A percentile compares a stretch with the other conserved stretches of the same genome.
These are phyloP conservation scores for Protobothrops mucrosquamatus DNA, from an alignment of 2,113 vertebrate genomes.

Conservation along the genomic window DNA sequence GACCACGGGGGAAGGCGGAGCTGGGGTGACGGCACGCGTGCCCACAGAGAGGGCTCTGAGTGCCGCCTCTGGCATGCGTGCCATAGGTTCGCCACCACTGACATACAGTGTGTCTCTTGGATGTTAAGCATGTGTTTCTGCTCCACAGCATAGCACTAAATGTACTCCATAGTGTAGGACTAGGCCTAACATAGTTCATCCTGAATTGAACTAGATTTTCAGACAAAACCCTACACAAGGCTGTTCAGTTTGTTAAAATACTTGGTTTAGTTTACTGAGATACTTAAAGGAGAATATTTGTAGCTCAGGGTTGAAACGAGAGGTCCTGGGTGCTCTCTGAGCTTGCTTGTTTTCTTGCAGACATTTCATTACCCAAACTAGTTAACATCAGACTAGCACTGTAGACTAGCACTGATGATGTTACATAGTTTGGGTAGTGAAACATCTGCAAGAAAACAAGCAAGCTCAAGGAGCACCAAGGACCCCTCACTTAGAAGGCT, in stretches of 20 bases:
- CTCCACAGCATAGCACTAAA: neutral
- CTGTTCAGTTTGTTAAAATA: neutral
- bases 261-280: neutral
- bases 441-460: neutral
- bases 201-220: neutral
- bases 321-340: too few relatives aligned
- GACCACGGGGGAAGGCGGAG: too few relatives aligned
- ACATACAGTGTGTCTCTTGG: neutral
- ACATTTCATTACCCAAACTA: too few relatives aligned
- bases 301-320: neutral
- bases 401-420: too few relatives aligned
- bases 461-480: neutral
- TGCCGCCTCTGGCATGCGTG: too few relatives aligned
- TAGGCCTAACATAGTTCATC: neutral
- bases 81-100: neutral
- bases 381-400: too few relatives aligned
- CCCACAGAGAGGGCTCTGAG: too few relatives aligned
- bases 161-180: neutral
- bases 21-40: too few relatives aligned
- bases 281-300: neutral
- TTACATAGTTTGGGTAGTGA: neutral
- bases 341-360: too few relatives aligned
- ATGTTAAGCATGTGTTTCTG: neutral
- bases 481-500: neutral
- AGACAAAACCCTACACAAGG: neutral